Evolutionary conservation across 2,113 vertebrate genomes (phyloP).

Genomic region (Xenopus laevis): DNA sequence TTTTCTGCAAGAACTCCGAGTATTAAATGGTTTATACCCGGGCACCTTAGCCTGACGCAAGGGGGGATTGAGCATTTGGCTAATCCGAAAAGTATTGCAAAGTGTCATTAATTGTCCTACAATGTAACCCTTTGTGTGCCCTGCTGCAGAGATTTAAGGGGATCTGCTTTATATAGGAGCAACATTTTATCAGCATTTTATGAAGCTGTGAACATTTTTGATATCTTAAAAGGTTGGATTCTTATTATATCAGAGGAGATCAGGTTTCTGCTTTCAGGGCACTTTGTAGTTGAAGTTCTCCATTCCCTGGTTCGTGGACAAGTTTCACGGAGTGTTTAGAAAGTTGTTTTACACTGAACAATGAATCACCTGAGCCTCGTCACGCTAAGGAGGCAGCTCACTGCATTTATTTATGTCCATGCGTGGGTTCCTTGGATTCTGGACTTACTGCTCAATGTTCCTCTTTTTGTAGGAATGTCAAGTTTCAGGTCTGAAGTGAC

Average conservation of each 20-base stretch:
- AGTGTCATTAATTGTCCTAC: conserved; percentile 18
- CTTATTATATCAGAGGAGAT: conserved; percentile 17
- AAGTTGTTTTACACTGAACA: conserved; percentile 14
- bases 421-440: too few relatives aligned
- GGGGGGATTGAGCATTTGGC: conserved; percentile 40
- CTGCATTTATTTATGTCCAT: too few relatives aligned
- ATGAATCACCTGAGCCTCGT: conserved; percentile 15
- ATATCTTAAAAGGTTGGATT: not conserved
- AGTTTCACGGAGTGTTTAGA: not conserved
- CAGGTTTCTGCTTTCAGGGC: conserved; percentile 15
- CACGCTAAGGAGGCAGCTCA: not conserved
- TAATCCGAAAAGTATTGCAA: conserved; percentile 50
- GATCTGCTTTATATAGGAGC: not conserved
- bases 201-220: not conserved
- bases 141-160: not conserved
- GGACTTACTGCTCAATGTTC: too few relatives aligned
- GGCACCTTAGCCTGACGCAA: conserved; percentile 53
- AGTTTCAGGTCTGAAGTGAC: too few relatives aligned
- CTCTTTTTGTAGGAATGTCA: too few relatives aligned
- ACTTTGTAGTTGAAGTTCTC: conserved; percentile 7
- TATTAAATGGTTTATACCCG: conserved; percentile 52
- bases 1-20: conserved; percentile 55
- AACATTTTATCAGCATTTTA: too few relatives aligned
- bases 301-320: not conserved
- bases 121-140: not conserved